Conservation (phyloP, 2,113 vertebrate genomes). For the Gavialis gangeticus region DNA sequence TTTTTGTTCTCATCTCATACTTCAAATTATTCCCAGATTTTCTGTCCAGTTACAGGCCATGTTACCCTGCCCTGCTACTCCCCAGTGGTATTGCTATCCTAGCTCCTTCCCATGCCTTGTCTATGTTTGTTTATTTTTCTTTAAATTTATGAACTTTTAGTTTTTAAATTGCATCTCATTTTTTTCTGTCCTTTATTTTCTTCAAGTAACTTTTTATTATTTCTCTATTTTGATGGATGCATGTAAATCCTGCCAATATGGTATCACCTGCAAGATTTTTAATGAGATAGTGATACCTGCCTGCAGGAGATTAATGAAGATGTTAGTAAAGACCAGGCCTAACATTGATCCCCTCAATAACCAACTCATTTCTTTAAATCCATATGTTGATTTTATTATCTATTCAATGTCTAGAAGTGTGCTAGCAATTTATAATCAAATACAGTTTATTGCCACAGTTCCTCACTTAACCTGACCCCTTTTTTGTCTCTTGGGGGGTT, state of each 20-base stretch:
- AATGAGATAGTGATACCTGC: neutral
- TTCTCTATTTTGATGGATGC: neutral
- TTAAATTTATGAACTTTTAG: neutral
- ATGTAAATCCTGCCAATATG: neutral
- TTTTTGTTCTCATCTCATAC: neutral
- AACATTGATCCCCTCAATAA: neutral
- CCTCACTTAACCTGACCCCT: too few species aligned
- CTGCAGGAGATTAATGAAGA: neutral
- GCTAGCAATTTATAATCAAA: neutral
- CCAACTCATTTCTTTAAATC: neutral
- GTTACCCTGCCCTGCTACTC: neutral
- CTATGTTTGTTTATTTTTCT: neutral
- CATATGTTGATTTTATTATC: neutral
- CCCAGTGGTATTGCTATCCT: neutral
- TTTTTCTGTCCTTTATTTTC: neutral
- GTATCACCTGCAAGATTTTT: neutral
- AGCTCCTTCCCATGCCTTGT: neutral
- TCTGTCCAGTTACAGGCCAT: neutral
- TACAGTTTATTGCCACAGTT: too few species aligned
- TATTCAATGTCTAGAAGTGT: neutral
- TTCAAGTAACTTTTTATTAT: neutral
- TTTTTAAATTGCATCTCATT: neutral
- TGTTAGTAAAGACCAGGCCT: neutral
- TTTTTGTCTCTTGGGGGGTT: too few species aligned
- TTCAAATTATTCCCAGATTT: neutral